Percentiles rank a stretch among this genome's conserved stretches.
These are phyloP conservation scores for Drosophila obscura DNA, from an alignment of 1,140 invertebrate species.

Conservation along the genomic window DNA sequence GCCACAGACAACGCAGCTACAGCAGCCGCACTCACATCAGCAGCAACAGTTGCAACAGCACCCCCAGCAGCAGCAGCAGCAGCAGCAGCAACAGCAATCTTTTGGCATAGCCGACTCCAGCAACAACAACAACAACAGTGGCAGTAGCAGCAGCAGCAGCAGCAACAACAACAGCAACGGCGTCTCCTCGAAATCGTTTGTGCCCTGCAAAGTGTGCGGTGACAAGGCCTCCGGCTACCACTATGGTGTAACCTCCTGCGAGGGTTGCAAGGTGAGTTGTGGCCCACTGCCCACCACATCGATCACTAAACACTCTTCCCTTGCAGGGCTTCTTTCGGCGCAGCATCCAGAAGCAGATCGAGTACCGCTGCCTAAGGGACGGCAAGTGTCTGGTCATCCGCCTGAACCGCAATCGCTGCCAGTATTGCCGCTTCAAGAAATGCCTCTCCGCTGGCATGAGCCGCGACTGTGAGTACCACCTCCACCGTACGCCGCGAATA, in stretches of 20 bases:
- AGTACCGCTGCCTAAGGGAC: conserved; percentile 97
- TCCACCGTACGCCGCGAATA: too few species aligned
- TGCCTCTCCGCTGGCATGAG: conserved; percentile 99
- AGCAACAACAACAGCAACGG: conserved; percentile 87
- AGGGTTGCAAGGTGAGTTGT: conserved; percentile 98
- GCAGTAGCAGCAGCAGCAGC: conserved; percentile 79
- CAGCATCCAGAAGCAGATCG: conserved; percentile 99
- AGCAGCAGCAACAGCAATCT: conserved; percentile 87
- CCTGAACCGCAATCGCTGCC: conserved; percentile 98
- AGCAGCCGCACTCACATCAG: conserved; percentile 31
- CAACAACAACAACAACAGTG: conserved; percentile 46
- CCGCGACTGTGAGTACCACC: conserved; percentile 90
- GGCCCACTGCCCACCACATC: too few species aligned
- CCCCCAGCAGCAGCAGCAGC: conserved; percentile 43
- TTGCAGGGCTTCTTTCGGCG: conserved; percentile 92
- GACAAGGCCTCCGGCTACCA: conserved; percentile 99
- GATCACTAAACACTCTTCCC: too few species aligned
- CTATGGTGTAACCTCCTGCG: conserved; percentile 99
- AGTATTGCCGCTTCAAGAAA: conserved; percentile 99
- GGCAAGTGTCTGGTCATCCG: conserved; percentile 98
- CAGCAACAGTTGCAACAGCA: conserved; percentile 54
- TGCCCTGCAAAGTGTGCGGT: conserved; percentile 98
- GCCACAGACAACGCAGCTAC: conserved; percentile 36
- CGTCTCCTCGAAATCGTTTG: conserved; percentile 89
- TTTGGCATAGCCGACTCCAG: conserved; percentile 91